Evolutionary conservation across 2,113 vertebrate genomes (phyloP), one percentile per base, ranked within the genome.

Genomic region (Hippoglossus stenolepis): DNA sequence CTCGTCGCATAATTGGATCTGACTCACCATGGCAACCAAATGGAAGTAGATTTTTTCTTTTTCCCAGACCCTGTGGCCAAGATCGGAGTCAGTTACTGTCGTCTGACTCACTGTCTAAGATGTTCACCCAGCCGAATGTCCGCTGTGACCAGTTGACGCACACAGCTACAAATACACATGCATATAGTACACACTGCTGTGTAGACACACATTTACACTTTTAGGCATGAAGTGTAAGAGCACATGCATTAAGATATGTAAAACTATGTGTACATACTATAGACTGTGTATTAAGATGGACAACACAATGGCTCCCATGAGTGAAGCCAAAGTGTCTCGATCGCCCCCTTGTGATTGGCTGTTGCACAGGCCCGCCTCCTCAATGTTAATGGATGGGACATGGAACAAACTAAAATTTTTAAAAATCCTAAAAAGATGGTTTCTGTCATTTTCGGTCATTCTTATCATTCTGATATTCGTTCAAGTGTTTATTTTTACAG

Each of bases 1-100:
- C 85, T 83, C 87, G 86, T 87, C 91, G 82, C 89, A 93, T 94
- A 91, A 94, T 91, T 94, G 84, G 85, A 90, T 91, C 84, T 85
- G 80, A 80, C 82, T 91, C 86, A 90, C 90, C 90, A 91, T 93
- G 91, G 83, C 91, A 93, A 94, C 93, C 77, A 85, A 92, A 91
- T 82, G 80, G 78, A 90, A 84, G 74, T 79, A 71, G 57, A 70
- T 73, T 51, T 74, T 66, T 85, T 43, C 3, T 80, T 80, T 87
- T 73, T 79, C 64, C 61, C 67, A 84, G 79, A 89, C 74, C 73
- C 79, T 66, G 81, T 65, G 80, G 86, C 87, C 82, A 80, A 86
- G 88, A 91, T 89, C 90, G 93, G 83, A 88, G 83, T 85, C 79
- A 82, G 74, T 93, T 90, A 87, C 82, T 84, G 87, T 84, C 70